A percentile compares a stretch with the other conserved stretches of the same genome.
phyloP scores from a whole-genome alignment of 2,113 vertebrate species.

The Aphyosemion australe region DNA sequence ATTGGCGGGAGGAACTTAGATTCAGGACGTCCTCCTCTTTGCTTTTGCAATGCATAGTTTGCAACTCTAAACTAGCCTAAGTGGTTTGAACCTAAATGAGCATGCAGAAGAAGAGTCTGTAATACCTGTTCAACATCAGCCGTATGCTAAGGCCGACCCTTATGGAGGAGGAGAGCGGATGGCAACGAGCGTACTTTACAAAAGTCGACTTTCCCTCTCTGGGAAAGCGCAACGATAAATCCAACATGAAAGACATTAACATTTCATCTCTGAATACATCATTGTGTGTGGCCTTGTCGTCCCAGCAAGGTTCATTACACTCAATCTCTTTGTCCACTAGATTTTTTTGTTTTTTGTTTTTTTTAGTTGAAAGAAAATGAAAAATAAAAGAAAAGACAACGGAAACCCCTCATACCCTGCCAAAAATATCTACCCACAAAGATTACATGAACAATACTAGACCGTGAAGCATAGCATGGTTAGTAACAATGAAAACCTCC shows the following conservation, averaged over 20 bases:
- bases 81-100: slow-evolving; percentile 72
- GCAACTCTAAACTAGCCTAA: slow-evolving; percentile 68
- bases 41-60: slow-evolving; percentile 80
- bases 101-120: slow-evolving; percentile 75
- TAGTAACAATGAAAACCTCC: slow-evolving; percentile 57
- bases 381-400: slow-evolving; percentile 5
- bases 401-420: slow-evolving; percentile 64
- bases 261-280: slow-evolving; percentile 71
- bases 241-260: slow-evolving; percentile 69
- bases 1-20: slow-evolving; percentile 51
- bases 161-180: slow-evolving; percentile 66
- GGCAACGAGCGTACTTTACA: slow-evolving; percentile 71
- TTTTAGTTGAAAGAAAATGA: slow-evolving; percentile 41
- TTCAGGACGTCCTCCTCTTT: slow-evolving; percentile 51
- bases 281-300: slow-evolving; percentile 64
- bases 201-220: slow-evolving; percentile 58
- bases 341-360: slow-evolving; percentile 23
- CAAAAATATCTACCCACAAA: slow-evolving; percentile 60
- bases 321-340: slow-evolving; percentile 65
- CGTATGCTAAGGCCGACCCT: slow-evolving; percentile 57
- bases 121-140: slow-evolving; percentile 67
- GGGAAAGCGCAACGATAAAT: slow-evolving; percentile 61
- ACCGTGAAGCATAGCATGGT: slow-evolving; percentile 51
- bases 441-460: slow-evolving; percentile 53
- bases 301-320: slow-evolving; percentile 68